These are phyloP conservation scores for Smittia aterrima DNA, from an alignment of 2,888 invertebrate genomes.

Conservation along the genomic window DNA sequence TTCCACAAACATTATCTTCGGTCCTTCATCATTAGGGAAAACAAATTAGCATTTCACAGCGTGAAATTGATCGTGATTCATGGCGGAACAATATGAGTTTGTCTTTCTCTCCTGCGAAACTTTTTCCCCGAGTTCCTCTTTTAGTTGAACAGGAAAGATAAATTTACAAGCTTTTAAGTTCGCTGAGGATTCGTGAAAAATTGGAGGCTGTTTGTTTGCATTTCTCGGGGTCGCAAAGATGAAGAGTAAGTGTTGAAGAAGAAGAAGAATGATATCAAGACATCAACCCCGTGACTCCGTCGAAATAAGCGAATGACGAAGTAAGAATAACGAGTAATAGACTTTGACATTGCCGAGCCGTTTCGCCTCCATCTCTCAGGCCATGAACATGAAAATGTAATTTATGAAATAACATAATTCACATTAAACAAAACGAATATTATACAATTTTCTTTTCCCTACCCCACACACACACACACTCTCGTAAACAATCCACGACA, in stretches of 20 bases:
- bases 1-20: no score
- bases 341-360: neutral
- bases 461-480: neutral
- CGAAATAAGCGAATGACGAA: constrained; percentile 1
- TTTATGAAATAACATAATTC: constrained; percentile 21
- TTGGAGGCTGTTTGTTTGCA: neutral
- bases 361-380: neutral
- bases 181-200: neutral
- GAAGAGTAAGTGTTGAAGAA: no score
- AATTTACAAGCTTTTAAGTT: neutral
- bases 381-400: constrained; percentile 21
- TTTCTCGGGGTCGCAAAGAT: neutral
- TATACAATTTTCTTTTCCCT: neutral
- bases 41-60: neutral
- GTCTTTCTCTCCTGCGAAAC: neutral
- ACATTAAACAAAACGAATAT: constrained; percentile 9
- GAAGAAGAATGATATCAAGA: neutral
- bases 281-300: neutral
- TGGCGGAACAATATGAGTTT: neutral
- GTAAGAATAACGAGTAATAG: no score
- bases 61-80: neutral
- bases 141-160: neutral
- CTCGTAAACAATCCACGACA: neutral
- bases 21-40: neutral
- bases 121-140: neutral